Conservation (phyloP, 2,797 vertebrate genomes). For the Sorex maritimensis region DNA sequence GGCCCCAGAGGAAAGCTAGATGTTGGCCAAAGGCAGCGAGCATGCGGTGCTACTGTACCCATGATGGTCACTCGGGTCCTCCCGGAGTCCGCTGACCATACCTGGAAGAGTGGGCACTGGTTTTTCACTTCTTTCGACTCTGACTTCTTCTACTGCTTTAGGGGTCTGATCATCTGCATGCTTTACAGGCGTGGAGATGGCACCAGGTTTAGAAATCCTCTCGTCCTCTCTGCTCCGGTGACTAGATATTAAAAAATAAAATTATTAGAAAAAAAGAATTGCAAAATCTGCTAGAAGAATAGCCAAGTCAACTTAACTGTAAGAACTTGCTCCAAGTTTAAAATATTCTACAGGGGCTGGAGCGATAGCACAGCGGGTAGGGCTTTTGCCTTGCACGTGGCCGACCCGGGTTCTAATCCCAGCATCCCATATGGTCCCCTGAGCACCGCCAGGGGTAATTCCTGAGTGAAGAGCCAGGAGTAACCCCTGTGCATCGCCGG, state of each 20-base stretch:
- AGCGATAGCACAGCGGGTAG: too few relatives aligned
- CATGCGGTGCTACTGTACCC: not conserved
- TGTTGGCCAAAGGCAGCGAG: too few relatives aligned
- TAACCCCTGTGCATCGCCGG: too few relatives aligned
- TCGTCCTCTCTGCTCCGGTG: constrained; percentile 98
- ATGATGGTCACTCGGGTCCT: not conserved
- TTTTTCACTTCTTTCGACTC: constrained; percentile 93
- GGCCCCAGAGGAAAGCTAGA: not conserved
- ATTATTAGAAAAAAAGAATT: not conserved
- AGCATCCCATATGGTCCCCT: too few relatives aligned
- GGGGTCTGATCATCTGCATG: constrained; percentile 92
- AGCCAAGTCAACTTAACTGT: not conserved
- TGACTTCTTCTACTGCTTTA: constrained; percentile 93
- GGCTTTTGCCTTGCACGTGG: too few relatives aligned
- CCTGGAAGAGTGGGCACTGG: constrained; percentile 97
- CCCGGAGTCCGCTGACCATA: constrained; percentile 83
- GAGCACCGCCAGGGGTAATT: too few relatives aligned
- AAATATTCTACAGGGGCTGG: not conserved
- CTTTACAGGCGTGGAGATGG: constrained; percentile 95
- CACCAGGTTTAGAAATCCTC: constrained; percentile 94
- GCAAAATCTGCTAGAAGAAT: constrained; percentile 11
- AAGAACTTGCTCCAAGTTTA: not conserved
- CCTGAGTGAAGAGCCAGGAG: too few relatives aligned
- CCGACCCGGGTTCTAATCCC: too few relatives aligned
- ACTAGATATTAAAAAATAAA: constrained; percentile 87